A percentile compares a stretch with the other conserved stretches of the same genome.
Conservation (phyloP, 2,113 vertebrate genomes). For the Paralichthys olivaceus region DNA sequence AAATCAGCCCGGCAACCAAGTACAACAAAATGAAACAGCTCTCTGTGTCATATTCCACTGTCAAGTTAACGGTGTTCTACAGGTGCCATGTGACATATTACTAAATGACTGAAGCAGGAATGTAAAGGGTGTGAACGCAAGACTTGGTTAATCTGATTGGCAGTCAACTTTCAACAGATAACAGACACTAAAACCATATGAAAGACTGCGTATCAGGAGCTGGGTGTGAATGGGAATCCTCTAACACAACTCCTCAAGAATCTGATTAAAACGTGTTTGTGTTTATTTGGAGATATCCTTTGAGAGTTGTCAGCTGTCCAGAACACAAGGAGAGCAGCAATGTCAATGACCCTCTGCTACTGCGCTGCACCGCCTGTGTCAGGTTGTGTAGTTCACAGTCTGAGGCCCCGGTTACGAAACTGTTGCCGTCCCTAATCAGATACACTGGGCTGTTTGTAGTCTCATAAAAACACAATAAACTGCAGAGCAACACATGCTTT, state of each 20-base stretch:
- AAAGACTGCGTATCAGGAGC: background rate
- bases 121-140: background rate
- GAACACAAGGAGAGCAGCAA: background rate
- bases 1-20: constrained; percentile 41
- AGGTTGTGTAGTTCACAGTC: constrained; percentile 29
- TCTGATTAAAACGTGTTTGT: background rate
- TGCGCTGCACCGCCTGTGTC: constrained; percentile 25
- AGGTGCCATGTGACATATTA: background rate
- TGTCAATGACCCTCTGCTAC: constrained; percentile 29
- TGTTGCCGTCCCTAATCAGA: constrained; percentile 22
- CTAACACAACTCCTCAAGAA: background rate
- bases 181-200: background rate
- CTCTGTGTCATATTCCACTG: constrained; percentile 1
- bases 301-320: constrained; percentile 2
- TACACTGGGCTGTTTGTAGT: constrained; percentile 4
- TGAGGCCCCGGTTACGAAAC: constrained; percentile 43
- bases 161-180: background rate
- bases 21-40: constrained; percentile 47
- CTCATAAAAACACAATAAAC: background rate
- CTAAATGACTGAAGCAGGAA: background rate
- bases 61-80: background rate
- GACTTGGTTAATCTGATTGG: background rate
- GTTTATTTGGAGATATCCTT: background rate
- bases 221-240: background rate
- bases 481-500: background rate